phyloP scores from a whole-genome alignment of 2,113 vertebrate genomes.

The Leiothrix lutea region DNA sequence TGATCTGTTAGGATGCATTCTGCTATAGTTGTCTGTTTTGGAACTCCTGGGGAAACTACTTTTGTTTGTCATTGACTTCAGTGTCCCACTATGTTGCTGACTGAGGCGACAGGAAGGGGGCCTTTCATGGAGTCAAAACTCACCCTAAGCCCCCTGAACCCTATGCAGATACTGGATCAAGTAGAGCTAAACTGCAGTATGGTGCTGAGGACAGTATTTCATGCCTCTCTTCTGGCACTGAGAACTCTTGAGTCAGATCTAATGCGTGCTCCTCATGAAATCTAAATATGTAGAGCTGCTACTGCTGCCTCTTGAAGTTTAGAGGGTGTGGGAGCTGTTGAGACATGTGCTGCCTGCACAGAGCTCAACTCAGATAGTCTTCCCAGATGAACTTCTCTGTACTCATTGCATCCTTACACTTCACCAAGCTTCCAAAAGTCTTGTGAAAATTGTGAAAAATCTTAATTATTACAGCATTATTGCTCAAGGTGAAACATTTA shows the following conservation, averaged over 20 bases:
- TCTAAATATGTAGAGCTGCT: not conserved
- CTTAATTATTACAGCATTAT: not conserved
- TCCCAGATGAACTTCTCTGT: not conserved
- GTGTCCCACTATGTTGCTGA: not conserved
- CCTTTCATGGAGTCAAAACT: fast-evolving
- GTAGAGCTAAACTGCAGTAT: not conserved
- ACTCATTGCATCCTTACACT: not conserved
- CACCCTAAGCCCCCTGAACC: not conserved
- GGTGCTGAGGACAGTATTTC: not conserved
- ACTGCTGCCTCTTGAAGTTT: not conserved
- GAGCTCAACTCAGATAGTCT: not conserved
- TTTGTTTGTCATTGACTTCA: not conserved
- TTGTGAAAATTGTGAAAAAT: not conserved
- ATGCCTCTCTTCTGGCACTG: not conserved
- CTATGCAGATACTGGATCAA: not conserved
- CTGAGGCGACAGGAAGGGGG: not conserved
- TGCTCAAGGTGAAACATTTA: not conserved
- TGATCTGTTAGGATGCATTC: not conserved
- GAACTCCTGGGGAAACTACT: not conserved
- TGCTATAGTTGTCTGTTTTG: not conserved
- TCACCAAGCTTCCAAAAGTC: not conserved
- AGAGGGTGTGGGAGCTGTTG: not conserved
- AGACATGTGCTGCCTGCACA: not conserved
- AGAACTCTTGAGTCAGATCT: not conserved
- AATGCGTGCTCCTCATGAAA: not conserved